Conservation (phyloP, 53 echinoderm and acorn worm genomes). For the Antedon mediterranea region DNA sequence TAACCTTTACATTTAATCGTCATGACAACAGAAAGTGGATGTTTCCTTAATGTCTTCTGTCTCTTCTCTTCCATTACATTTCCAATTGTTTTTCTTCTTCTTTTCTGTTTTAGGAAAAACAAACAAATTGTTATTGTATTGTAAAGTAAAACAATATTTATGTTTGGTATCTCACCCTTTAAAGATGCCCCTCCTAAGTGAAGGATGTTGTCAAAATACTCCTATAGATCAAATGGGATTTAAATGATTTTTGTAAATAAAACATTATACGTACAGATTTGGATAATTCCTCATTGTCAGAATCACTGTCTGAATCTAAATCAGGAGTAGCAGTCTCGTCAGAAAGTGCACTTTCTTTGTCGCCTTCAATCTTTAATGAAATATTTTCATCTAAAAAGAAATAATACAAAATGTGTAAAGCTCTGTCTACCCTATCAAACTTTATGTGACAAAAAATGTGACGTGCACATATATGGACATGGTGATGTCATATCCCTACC, state of each 20-base stretch:
- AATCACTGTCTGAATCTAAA: conserved; percentile 81
- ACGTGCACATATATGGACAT: too few relatives aligned
- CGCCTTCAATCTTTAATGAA: conserved; percentile 70
- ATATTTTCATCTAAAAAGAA: conserved; percentile 50
- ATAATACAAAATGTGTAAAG: too few relatives aligned
- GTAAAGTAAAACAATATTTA: neutral
- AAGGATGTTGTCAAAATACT: neutral
- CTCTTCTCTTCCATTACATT: conserved; percentile 65
- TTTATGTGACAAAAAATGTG: too few relatives aligned
- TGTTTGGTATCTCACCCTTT: neutral
- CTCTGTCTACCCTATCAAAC: too few relatives aligned
- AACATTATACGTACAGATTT: conserved; percentile 71
- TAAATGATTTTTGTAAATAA: too few relatives aligned
- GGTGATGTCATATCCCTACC: too few relatives aligned
- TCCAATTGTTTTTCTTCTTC: conserved; percentile 63
- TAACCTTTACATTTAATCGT: conserved; percentile 70
- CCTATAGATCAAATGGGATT: too few relatives aligned
- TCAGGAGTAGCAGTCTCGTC: conserved; percentile 38
- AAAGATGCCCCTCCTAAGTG: too few relatives aligned
- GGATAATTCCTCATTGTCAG: conserved; percentile 70
- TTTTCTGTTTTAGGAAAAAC: conserved; percentile 38
- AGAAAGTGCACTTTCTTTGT: conserved; percentile 55
- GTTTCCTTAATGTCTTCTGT: conserved; percentile 57
- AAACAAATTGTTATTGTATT: neutral
- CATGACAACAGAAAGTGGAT: conserved; percentile 79